phyloP scores from a whole-genome alignment of 2,888 invertebrate species.

The Patella pellucida region DNA sequence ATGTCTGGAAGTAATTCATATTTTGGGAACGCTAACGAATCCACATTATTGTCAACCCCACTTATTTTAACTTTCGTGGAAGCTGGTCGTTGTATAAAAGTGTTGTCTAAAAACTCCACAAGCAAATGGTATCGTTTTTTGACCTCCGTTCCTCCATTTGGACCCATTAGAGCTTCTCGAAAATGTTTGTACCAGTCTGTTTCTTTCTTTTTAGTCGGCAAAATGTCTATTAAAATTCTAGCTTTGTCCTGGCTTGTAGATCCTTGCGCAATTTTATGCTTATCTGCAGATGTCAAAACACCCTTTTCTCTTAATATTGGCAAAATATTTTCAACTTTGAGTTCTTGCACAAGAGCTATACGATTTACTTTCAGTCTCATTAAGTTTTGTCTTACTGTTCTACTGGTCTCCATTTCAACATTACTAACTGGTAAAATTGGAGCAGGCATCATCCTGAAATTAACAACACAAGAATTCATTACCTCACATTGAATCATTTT shows the following conservation, averaged over 20 bases:
- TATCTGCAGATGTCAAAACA: slow-evolving; percentile 52
- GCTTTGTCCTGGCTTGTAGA: slow-evolving; percentile 58
- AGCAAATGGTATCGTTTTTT: slow-evolving; percentile 55
- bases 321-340: slow-evolving; percentile 60
- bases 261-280: slow-evolving; percentile 50
- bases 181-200: slow-evolving; percentile 65
- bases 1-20: slow-evolving; percentile 59
- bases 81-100: slow-evolving; percentile 61
- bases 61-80: slow-evolving; percentile 55
- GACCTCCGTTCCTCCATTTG: slow-evolving; percentile 51
- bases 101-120: slow-evolving; percentile 66
- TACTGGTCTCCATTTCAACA: slow-evolving; percentile 17
- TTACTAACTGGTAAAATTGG: too few relatives aligned
- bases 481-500: too few relatives aligned
- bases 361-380: slow-evolving; percentile 63
- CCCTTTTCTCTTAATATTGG: slow-evolving; percentile 45
- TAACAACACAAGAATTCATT: too few relatives aligned
- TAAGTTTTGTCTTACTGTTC: slow-evolving; percentile 59
- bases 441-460: too few relatives aligned
- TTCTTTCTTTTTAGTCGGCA: slow-evolving; percentile 54
- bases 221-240: slow-evolving; percentile 58
- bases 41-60: slow-evolving; percentile 28
- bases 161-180: slow-evolving; percentile 53
- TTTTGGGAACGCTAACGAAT: slow-evolving; percentile 43
- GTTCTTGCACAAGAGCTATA: slow-evolving; percentile 63